Evolutionary conservation across 2,113 vertebrate genomes (phyloP).

Genomic region (Crotalus viridis): DNA sequence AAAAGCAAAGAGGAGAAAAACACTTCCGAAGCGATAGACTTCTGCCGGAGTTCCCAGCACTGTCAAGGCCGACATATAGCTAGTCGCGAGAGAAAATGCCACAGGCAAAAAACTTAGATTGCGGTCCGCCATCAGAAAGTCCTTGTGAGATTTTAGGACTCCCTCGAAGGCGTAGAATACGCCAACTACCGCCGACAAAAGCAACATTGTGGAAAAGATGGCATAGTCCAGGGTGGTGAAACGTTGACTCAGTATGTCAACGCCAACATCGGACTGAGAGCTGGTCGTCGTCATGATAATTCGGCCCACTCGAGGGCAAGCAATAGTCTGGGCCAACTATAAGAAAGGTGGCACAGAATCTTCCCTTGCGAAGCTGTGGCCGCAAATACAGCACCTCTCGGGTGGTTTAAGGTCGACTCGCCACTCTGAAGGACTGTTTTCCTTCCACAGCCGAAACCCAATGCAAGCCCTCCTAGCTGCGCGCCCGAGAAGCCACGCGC

Average conservation of each 20-base stretch:
- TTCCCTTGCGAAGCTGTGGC: not conserved
- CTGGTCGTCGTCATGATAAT: not conserved
- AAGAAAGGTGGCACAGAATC: too few relatives aligned
- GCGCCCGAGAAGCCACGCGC: not conserved
- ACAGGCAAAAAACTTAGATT: conserved; percentile 82
- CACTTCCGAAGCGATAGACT: conserved; percentile 83
- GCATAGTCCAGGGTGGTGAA: conserved; percentile 86
- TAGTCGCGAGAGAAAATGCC: conserved; percentile 87
- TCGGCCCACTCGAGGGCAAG: not conserved
- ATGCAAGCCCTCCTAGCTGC: not conserved
- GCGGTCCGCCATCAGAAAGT: conserved; percentile 86
- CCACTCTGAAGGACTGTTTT: not conserved
- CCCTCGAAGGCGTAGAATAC: conserved; percentile 82
- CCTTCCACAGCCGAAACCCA: not conserved
- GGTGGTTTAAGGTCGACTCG: not conserved
- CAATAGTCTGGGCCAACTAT: not conserved
- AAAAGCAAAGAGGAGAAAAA: conserved; percentile 75
- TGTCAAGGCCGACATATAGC: conserved; percentile 94
- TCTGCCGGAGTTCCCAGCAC: conserved; percentile 90
- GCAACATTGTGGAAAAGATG: conserved; percentile 84
- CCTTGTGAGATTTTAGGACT: conserved; percentile 71
- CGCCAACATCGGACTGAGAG: not conserved
- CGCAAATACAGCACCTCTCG: too few relatives aligned
- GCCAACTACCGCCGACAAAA: conserved; percentile 83
- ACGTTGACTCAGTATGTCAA: conserved; percentile 6